These are phyloP conservation scores for Pseudoips prasinana DNA, from an alignment of 2,888 invertebrate genomes.

Conservation along the genomic window DNA sequence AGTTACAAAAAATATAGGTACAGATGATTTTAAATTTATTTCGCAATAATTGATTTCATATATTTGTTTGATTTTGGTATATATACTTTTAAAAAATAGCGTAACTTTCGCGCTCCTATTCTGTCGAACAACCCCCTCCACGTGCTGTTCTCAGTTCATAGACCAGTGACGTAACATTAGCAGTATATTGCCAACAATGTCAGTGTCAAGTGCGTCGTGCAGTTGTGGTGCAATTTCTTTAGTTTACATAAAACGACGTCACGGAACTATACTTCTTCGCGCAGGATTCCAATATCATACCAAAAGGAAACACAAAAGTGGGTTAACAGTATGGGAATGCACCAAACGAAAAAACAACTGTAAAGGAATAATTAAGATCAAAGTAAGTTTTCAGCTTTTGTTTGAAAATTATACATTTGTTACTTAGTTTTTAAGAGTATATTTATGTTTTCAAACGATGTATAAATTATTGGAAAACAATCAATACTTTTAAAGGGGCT, in stretches of 20 bases:
- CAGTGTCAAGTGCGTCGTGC: constrained; percentile 6
- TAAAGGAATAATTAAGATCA: constrained; percentile 7
- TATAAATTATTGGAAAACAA: no score
- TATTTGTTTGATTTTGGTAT: no score
- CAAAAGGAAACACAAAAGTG: constrained; percentile 7
- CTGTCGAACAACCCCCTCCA: no score
- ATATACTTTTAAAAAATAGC: no score
- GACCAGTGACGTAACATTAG: constrained; percentile 1
- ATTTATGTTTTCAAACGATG: no score
- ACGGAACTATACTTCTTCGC: constrained; percentile 4
- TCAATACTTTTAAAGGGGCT: no score
- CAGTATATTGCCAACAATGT: constrained; percentile 6
- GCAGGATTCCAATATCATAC: constrained; percentile 5
- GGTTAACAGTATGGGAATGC: constrained; percentile 8
- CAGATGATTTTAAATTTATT: no score
- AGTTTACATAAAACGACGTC: constrained; percentile 7
- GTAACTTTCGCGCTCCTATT: no score
- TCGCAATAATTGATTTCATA: no score
- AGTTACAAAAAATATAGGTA: no score
- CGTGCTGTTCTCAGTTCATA: no score
- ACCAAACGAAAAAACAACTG: constrained; percentile 6
- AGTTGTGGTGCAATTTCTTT: constrained; percentile 5
- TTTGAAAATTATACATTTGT: background rate
- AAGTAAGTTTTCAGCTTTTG: constrained; percentile 5
- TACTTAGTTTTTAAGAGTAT: constrained; percentile 1